phyloP scores from a whole-genome alignment of 2,113 vertebrate genomes.

The Amphiprion ocellaris region DNA sequence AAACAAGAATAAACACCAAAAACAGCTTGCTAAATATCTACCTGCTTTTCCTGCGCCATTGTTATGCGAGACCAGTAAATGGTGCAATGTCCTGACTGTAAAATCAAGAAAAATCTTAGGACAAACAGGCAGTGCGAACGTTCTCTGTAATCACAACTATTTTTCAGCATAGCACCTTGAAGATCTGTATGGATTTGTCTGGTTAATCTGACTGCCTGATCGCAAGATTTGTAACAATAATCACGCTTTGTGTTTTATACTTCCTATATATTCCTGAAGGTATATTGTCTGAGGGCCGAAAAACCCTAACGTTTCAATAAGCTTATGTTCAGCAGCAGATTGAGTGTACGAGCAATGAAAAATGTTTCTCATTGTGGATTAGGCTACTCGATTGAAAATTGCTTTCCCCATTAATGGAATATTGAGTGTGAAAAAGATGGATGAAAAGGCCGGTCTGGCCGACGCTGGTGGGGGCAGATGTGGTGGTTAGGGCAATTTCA shows the following conservation, averaged over 20 bases:
- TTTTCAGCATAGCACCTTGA: background rate
- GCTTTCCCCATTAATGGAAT: constrained; percentile 48
- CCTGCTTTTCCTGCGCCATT: too few species aligned
- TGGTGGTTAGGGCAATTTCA: constrained; percentile 51
- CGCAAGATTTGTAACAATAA: background rate
- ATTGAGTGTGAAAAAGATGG: constrained; percentile 65
- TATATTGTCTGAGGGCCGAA: constrained; percentile 16
- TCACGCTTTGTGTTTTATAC: constrained; percentile 7
- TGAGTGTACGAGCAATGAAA: constrained; percentile 35
- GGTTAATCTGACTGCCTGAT: constrained; percentile 6
- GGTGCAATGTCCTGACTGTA: background rate
- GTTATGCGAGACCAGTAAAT: background rate
- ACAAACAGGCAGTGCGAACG: background rate
- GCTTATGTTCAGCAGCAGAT: constrained; percentile 38
- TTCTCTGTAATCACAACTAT: background rate
- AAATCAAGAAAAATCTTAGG: background rate
- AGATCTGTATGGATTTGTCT: background rate
- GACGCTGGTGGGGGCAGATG: constrained; percentile 36
- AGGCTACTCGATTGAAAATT: constrained; percentile 39
- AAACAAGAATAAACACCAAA: too few species aligned
- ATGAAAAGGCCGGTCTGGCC: constrained; percentile 41
- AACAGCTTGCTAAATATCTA: too few species aligned
- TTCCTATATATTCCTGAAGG: constrained; percentile 18
- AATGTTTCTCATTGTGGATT: constrained; percentile 52
- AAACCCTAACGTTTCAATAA: constrained; percentile 44